Base-by-base conservation (phyloP, 2,888 invertebrate species). In the Pyrgus malvae region DNA sequence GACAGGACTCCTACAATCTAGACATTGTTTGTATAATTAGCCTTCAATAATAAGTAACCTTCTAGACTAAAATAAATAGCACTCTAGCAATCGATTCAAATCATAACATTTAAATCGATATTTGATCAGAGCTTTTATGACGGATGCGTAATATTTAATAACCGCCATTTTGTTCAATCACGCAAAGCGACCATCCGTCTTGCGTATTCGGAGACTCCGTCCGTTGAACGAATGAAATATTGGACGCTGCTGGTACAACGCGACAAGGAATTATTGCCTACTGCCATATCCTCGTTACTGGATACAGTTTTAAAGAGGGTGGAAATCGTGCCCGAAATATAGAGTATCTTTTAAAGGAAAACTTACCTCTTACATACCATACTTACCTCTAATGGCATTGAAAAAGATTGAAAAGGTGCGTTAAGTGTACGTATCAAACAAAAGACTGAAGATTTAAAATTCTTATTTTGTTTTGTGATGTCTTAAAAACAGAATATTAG, bases 181-280 rank as follows among this genome's bases (percentile, higher is more conserved):
- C 46, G 54, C 41, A 31, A 46, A 33, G 41, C 40, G 40, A n/a
- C 16, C 53, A 53, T 53, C 40, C 46, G 46, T 54, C 46, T 54
- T 54, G 27, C 37, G 46, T 50, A 46, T 54, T 54, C 40, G 46
- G 46, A 54, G 38, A 54, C 46, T 54, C 27, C 31, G 46, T 40
- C 19, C 58, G 58, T 60, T 57, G 53, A 60, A 62, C 61, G 55
- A 56, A 54, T 51, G 48, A 61, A 45, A 53, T 49, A 57, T 56
- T 56, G 45, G 55, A 44, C 58, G 51, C 50, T 55, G 53, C 58
- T 48, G 57, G 49, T 40, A 41, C 54, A 42, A 31, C 38, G 38
- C 29, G 46, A 40, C 44, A 49, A 41, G 48, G 57, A 55, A 51
- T 60, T 58, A 58, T 62, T 54, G 54, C 58, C 40, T 21, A 23